Evolutionary conservation across 1,140 invertebrate genomes (phyloP), one percentile per base, ranked within the genome.

Genomic region (Zophobas atratus): DNA sequence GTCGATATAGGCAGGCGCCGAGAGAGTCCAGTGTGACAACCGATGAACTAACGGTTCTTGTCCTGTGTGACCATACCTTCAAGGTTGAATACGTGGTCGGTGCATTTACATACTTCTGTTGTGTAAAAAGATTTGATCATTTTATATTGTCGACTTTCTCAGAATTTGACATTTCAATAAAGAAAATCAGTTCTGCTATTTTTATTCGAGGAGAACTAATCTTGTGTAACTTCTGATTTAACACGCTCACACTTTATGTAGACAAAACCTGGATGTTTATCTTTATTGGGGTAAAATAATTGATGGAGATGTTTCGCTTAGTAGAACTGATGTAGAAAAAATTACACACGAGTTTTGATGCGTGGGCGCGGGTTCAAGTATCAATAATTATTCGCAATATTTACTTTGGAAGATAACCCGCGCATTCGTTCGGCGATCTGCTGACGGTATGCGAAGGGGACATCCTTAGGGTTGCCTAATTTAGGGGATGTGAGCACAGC

Each of bases 121-220:
- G 34, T 35, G 60, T 67, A 67, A 67, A 82, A 76, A 63, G 56
- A 55, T 75, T 75, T 48, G 49, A 55, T 57, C 73, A 63, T 57
- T 76, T 72, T 77, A 75, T 56, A 75, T 56, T 60, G 77, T 78
- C 57, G 46, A 78, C 43, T n/a, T 76, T 79, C 51, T 57, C 43
- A 48, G 57, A 70, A 79, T 79, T 79, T 71, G 67, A 76, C 73
- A 76, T 70, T 79, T 79, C 77, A 76, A 79, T 79, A 79, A 63
- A 57, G 77, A 71, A 72, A 67, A 79, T 79, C 56, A 63, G 73
- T 79, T 79, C 60, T 78, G 77, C 72, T 79, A 79, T 79, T 79
- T 79, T 70, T 79, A 71, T 67, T 71, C 57, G 34, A 60, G 60
- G 36, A 55, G 73, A 76, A 76, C 56, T 79, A 79, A 77, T 79